These are phyloP conservation scores for Malthinus seriepunctatus DNA, from an alignment of 2,888 invertebrate genomes.

Conservation along the genomic window DNA sequence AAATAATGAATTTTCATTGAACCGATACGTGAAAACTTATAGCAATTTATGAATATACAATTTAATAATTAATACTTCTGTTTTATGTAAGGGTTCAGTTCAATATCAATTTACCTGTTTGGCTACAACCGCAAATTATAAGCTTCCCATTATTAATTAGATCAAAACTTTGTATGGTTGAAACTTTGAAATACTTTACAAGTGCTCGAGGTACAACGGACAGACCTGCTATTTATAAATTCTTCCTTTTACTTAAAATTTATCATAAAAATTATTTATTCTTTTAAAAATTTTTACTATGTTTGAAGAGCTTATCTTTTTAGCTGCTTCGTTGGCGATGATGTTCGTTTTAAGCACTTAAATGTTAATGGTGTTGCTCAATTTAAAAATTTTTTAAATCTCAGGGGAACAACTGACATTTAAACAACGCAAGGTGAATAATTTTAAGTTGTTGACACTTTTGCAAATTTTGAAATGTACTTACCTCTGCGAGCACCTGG, in stretches of 20 bases:
- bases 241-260: slow-evolving; percentile 15
- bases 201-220: slow-evolving; percentile 20
- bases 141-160: slow-evolving; percentile 28
- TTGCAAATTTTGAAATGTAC: slow-evolving; percentile 18
- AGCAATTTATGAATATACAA: slow-evolving; percentile 3
- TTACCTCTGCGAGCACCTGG: slow-evolving; percentile 37
- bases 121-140: slow-evolving; percentile 23
- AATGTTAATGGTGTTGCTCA: too few species aligned
- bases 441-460: not conserved
- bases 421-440: not conserved
- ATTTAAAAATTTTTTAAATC: too few species aligned
- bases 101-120: slow-evolving; percentile 25
- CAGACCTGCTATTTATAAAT: slow-evolving; percentile 23
- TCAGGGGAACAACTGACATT: too few species aligned
- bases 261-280: slow-evolving; percentile 9
- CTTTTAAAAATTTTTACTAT: slow-evolving; percentile 1
- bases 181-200: slow-evolving; percentile 26
- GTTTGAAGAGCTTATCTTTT: slow-evolving; percentile 9
- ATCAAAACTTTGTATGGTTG: slow-evolving; percentile 25
- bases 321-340: slow-evolving; percentile 1
- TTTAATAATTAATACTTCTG: slow-evolving; percentile 23
- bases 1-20: too few species aligned
- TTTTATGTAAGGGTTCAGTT: slow-evolving; percentile 23
- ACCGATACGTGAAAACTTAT: too few species aligned
- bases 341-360: not conserved